Percentiles rank a stretch among this genome's conserved stretches.
These are phyloP conservation scores for Helogale parvula DNA, from an alignment of 2,113 vertebrate genomes.

Conservation along the genomic window DNA sequence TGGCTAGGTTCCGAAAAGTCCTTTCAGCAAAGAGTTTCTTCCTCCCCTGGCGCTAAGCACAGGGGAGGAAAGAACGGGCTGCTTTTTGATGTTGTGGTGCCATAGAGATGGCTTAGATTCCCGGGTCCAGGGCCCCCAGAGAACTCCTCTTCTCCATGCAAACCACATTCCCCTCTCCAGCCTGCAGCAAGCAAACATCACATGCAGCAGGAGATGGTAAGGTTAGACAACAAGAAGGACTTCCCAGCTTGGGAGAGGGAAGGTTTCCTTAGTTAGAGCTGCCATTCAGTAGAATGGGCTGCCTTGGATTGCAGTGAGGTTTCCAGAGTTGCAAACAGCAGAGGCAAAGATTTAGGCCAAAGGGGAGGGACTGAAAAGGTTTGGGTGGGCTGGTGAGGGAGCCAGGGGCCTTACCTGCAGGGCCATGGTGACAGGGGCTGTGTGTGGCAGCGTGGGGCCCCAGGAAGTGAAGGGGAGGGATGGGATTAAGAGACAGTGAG, in stretches of 20 bases:
- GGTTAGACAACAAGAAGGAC: conserved; percentile 23
- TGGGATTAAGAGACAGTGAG: not conserved
- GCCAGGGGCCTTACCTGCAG: not conserved
- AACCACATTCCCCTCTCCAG: not conserved
- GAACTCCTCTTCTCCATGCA: not conserved
- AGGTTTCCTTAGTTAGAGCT: too few relatives aligned
- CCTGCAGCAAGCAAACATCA: not conserved
- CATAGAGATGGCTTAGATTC: not conserved
- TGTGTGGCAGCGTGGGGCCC: not conserved
- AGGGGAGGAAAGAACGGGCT: not conserved
- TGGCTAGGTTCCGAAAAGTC: not conserved
- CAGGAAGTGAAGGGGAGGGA: too few relatives aligned
- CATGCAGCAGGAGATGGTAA: not conserved
- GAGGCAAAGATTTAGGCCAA: not conserved
- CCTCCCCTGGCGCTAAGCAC: not conserved
- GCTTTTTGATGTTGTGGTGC: not conserved
- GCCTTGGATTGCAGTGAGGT: not conserved
- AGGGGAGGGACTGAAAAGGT: not conserved
- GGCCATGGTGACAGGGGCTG: not conserved
- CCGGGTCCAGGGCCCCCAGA: not conserved
- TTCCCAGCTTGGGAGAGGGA: not conserved
- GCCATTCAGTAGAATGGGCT: not conserved
- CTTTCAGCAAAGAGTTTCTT: not conserved
- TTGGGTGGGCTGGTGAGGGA: not conserved
- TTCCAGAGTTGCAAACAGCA: not conserved